A percentile compares a stretch with the other conserved stretches of the same genome.
phyloP scores from a whole-genome alignment of 2,888 invertebrate species.

The Volucella inflata region DNA sequence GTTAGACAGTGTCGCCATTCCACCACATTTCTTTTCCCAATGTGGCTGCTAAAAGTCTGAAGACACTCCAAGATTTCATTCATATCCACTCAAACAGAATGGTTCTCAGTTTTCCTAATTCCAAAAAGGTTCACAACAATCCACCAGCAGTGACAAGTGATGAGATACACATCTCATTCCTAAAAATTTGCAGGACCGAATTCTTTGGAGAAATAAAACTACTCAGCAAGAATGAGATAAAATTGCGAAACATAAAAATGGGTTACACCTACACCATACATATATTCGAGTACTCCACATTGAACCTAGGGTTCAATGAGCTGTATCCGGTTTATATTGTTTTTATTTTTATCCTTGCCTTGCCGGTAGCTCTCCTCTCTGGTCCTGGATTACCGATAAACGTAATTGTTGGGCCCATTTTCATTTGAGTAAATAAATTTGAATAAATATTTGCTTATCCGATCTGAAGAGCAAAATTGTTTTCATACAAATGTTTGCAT shows the following conservation, averaged over 20 bases:
- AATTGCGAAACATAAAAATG: constrained; percentile 9
- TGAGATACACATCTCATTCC: background rate
- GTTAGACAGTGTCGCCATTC: background rate
- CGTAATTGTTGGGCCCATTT: constrained; percentile 15
- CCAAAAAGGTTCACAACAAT: constrained; percentile 16
- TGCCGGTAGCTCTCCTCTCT: too few relatives aligned
- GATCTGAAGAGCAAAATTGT: constrained; percentile 46
- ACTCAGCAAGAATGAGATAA: constrained; percentile 6
- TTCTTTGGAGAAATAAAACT: background rate
- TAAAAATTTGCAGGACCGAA: background rate
- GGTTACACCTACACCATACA: too few relatives aligned
- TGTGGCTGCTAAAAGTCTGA: background rate
- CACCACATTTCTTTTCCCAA: background rate
- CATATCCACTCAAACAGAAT: background rate
- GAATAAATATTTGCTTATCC: constrained; percentile 54
- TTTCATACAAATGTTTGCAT: constrained; percentile 43
- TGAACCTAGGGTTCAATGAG: background rate
- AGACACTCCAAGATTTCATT: background rate
- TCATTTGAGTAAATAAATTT: constrained; percentile 49
- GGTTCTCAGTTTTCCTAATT: constrained; percentile 46
- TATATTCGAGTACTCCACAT: background rate
- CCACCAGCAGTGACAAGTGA: constrained; percentile 1
- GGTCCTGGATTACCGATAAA: constrained; percentile 4
- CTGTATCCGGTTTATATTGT: background rate
- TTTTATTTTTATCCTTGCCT: too few relatives aligned